phyloP scores from a whole-genome alignment of 2,113 vertebrate genomes.

The Stictonetta naevosa region DNA sequence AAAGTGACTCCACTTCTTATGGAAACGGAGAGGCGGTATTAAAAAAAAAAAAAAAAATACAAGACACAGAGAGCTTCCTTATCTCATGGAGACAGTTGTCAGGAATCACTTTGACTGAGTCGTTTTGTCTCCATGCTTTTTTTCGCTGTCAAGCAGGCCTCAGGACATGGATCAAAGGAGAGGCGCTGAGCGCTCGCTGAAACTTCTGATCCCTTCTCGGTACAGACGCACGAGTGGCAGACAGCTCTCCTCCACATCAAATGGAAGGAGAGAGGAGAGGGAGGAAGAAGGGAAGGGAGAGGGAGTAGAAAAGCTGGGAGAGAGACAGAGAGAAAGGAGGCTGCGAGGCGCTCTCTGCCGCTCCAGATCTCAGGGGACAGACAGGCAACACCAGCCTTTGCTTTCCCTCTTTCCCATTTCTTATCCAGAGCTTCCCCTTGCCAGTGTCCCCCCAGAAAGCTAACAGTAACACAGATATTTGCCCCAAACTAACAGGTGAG shows the following conservation, averaged over 20 bases:
- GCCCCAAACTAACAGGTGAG: neutral
- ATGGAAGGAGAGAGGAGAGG: conserved; percentile 63
- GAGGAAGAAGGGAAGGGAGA: neutral
- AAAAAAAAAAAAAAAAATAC: conserved; percentile 39
- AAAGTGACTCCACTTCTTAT: conserved; percentile 84
- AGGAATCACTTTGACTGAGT: conserved; percentile 97
- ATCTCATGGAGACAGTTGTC: conserved; percentile 99
- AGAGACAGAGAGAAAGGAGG: neutral
- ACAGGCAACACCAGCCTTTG: neutral
- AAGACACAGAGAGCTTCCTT: conserved; percentile 85
- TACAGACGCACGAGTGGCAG: conserved; percentile 78
- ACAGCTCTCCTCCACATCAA: conserved; percentile 83
- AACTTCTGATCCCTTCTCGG: conserved; percentile 90
- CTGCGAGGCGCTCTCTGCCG: neutral
- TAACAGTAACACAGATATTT: neutral
- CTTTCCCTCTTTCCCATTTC: neutral
- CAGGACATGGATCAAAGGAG: conserved; percentile 99
- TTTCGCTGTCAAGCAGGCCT: conserved; percentile 92
- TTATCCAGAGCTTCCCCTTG: accelerated
- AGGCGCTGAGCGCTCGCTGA: conserved; percentile 84
- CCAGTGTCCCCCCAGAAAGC: neutral
- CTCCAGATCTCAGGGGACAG: neutral
- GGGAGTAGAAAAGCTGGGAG: neutral
- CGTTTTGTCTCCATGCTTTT: conserved; percentile 90
- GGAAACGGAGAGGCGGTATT: conserved; percentile 84